Conservation (phyloP, 1,140 invertebrate genomes). For the Zaprionus lachaisei region DNA sequence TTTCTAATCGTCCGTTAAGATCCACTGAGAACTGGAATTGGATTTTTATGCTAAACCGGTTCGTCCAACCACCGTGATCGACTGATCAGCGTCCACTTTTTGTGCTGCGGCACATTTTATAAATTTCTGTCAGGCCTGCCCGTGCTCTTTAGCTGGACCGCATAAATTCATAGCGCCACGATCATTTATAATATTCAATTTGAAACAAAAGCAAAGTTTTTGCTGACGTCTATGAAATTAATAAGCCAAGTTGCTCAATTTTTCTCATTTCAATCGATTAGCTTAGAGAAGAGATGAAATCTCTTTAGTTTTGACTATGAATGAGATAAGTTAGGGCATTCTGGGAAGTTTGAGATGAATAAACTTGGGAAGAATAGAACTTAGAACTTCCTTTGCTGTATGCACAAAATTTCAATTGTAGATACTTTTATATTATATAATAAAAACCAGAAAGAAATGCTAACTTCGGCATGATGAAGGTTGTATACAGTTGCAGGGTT, state of each 20-base stretch:
- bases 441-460: too few species aligned
- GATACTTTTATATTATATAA: background rate
- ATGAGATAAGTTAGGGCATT: background rate
- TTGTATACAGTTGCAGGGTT: too few species aligned
- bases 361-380: background rate
- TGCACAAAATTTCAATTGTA: background rate
- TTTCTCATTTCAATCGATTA: background rate
- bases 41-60: slow-evolving; percentile 50
- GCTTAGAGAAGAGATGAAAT: background rate
- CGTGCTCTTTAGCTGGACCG: slow-evolving; percentile 32
- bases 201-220: slow-evolving; percentile 18
- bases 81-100: slow-evolving; percentile 1
- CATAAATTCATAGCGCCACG: slow-evolving; percentile 40
- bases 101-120: slow-evolving; percentile 19
- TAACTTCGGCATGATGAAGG: too few species aligned
- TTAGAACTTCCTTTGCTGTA: background rate
- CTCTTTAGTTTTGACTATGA: background rate
- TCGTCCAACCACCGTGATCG: slow-evolving; percentile 23
- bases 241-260: background rate
- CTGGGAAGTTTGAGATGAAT: too few species aligned
- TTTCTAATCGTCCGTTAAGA: slow-evolving; percentile 32
- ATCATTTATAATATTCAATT: slow-evolving; percentile 44
- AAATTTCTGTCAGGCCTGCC: slow-evolving; percentile 41
- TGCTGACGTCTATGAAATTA: slow-evolving; percentile 7
- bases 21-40: slow-evolving; percentile 23